Evolutionary conservation across 2,797 vertebrate genomes (phyloP), one percentile per base, ranked within the genome.

Genomic region (Nannoperca obscura): DNA sequence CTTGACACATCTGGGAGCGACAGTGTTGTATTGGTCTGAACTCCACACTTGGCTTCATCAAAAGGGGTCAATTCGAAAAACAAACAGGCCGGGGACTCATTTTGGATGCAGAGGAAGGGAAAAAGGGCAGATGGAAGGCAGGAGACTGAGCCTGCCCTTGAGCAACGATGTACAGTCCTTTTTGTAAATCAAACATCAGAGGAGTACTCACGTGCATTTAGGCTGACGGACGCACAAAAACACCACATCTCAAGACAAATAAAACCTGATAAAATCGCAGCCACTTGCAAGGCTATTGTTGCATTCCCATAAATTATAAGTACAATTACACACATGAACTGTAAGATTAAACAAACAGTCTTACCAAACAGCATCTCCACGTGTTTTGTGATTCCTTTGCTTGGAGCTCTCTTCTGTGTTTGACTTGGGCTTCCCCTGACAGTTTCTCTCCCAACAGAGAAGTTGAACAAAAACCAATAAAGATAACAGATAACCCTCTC

Each of bases 281-380:
- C 7, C 30, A 27, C 5, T 20, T 54, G 27, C 12, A 6, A 74
- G 17, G 36, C 44, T 46, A 17, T 20, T 60, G 24, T 44, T 70
- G 30, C 7, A 55, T 69, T 52, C 9, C 30, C n/a, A 24, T 38
- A 52, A 63, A 71, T 12, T 76, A 76, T 38, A 19, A n/a, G 4
- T 10, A 38, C 15, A 53, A 34, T 34, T 15, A 74, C n/a, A 32
- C 10, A 42, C 32, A 24, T 55, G 22, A 17, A 58, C 12, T 27
- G 54, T 44, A 50, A 75, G 69, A 74, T 69, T 34, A 78, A 89
- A 55, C 3, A 15, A 89, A 55, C 3, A 15, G 53, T 64, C 93
- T 94, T 90, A 94, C 93, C 93, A 32, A 93, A 82, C 74, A 94
- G 90, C 93, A 94, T 94, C 76, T 88, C 91, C 82, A 87, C 80